Evolutionary conservation across 2,797 vertebrate species (phyloP).

Genomic region (Centropyge bicolor): DNA sequence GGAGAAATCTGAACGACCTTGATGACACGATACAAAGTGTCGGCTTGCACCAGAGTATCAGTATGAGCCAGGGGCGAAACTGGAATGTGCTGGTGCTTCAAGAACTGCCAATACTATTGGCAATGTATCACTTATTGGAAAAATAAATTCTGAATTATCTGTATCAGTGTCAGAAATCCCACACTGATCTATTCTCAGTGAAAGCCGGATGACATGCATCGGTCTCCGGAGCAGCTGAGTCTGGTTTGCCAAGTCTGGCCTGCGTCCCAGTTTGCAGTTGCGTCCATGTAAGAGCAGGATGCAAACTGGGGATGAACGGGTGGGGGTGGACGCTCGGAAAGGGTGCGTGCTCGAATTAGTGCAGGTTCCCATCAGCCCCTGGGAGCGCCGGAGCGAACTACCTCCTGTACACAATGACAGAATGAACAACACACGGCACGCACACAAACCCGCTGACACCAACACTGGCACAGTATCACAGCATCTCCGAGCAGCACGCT

Average conservation of each 20-base stretch:
- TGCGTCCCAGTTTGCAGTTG: constrained; percentile 26
- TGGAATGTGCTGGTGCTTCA: not conserved
- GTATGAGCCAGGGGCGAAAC: not conserved
- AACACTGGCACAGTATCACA: constrained; percentile 44
- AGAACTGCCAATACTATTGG: not conserved
- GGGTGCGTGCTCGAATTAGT: constrained; percentile 75
- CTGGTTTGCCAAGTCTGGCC: constrained; percentile 33
- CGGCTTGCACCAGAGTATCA: not conserved
- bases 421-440: constrained; percentile 27
- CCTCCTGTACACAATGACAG: constrained; percentile 20
- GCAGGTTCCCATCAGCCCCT: constrained; percentile 72
- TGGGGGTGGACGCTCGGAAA: constrained; percentile 45
- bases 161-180: constrained; percentile 26
- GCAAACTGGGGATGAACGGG: constrained; percentile 41
- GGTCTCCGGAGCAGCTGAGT: constrained; percentile 11
- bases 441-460: constrained; percentile 14
- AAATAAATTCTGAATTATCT: constrained; percentile 1
- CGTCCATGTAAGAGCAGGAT: constrained; percentile 29
- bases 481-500: constrained; percentile 34
- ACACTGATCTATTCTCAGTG: constrained; percentile 2
- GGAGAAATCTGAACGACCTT: not conserved
- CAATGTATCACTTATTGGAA: not conserved
- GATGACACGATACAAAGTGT: not conserved
- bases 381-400: constrained; percentile 52
- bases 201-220: constrained; percentile 6